Conservation (phyloP, 2,113 vertebrate genomes). For the Percopsis transmontana region DNA sequence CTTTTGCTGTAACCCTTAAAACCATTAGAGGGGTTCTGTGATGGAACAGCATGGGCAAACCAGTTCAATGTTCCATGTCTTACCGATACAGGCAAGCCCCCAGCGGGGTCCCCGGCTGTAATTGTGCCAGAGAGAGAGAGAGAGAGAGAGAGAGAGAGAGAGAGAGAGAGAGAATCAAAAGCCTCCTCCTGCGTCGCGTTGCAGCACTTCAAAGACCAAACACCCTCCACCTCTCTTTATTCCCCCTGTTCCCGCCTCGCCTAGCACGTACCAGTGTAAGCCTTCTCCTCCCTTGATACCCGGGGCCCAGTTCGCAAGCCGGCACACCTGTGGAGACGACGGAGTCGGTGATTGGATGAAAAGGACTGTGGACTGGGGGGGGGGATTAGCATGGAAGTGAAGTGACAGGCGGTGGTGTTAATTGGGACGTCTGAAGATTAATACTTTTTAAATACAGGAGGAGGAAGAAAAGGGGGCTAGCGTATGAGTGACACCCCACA, state of each 20-base stretch:
- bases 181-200: conserved; percentile 19
- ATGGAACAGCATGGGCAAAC: conserved; percentile 52
- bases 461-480: conserved; percentile 9
- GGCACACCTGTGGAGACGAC: no score
- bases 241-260: background rate
- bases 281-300: no score
- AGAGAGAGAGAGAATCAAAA: conserved; percentile 29
- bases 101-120: no score
- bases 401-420: conserved; percentile 53
- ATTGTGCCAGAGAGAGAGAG: no score
- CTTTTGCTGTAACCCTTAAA: conserved; percentile 56
- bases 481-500: conserved; percentile 32
- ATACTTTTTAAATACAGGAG: conserved; percentile 50
- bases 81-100: conserved; percentile 45
- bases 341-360: conserved; percentile 26
- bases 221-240: conserved; percentile 18
- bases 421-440: conserved; percentile 49
- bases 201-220: conserved; percentile 44
- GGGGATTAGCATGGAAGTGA: conserved; percentile 45
- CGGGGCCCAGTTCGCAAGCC: no score
- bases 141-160: no score
- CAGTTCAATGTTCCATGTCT: conserved; percentile 47
- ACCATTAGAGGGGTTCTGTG: conserved; percentile 40
- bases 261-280: background rate
- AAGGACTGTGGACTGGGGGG: conserved; percentile 21